phyloP scores from a whole-genome alignment of 1,140 invertebrate species.

The Drosophila kohkoa region DNA sequence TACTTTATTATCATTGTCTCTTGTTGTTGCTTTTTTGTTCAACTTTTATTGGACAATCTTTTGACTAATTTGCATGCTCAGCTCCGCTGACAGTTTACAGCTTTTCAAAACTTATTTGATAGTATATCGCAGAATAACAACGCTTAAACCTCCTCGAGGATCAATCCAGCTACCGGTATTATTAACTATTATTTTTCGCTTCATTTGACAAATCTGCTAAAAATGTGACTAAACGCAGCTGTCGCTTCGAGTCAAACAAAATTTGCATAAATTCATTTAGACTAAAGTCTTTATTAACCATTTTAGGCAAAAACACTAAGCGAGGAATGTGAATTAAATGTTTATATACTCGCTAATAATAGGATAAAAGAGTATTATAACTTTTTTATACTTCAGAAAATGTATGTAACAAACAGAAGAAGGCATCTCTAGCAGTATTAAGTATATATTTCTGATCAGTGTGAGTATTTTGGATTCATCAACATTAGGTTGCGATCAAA shows the following conservation, averaged over 20 bases:
- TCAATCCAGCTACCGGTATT: slow-evolving; percentile 66
- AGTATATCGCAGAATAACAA: slow-evolving; percentile 20
- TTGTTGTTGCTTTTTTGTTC: background rate
- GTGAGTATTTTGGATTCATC: too few species aligned
- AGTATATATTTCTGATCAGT: too few species aligned
- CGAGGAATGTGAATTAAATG: background rate
- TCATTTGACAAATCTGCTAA: slow-evolving; percentile 52
- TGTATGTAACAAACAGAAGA: too few species aligned
- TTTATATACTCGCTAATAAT: too few species aligned
- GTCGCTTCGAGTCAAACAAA: slow-evolving; percentile 62
- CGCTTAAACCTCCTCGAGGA: background rate
- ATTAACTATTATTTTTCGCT: slow-evolving; percentile 44
- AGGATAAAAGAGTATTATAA: too few species aligned
- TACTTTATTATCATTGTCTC: slow-evolving; percentile 10
- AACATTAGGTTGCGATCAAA: too few species aligned
- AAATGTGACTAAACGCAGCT: slow-evolving; percentile 51
- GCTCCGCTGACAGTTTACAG: slow-evolving; percentile 65
- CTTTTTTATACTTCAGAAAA: too few species aligned
- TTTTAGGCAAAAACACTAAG: background rate
- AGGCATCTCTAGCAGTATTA: too few species aligned
- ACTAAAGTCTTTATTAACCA: slow-evolving; percentile 58
- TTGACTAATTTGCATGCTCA: slow-evolving; percentile 66
- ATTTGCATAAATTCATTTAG: slow-evolving; percentile 74
- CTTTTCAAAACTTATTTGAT: slow-evolving; percentile 43
- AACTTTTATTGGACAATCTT: slow-evolving; percentile 11